phyloP scores from a whole-genome alignment of 1,140 invertebrate species.

The Pogonomyrmex barbatus region DNA sequence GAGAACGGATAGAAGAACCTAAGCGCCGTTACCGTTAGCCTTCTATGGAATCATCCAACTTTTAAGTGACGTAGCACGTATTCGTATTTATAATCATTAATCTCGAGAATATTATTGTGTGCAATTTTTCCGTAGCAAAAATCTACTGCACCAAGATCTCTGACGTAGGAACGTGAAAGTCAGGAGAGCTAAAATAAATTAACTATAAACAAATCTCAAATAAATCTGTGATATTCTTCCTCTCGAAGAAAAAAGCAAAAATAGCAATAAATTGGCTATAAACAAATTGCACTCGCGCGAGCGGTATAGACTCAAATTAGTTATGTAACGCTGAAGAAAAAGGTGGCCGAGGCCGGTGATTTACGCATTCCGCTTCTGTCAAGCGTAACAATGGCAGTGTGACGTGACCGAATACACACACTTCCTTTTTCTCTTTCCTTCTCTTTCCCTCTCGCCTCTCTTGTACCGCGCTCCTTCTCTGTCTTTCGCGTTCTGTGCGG shows the following conservation, averaged over 20 bases:
- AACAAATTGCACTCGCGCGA: slow-evolving; percentile 12
- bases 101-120: slow-evolving; percentile 20
- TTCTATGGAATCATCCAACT: slow-evolving; percentile 18
- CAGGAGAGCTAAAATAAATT: slow-evolving; percentile 1
- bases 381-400: slow-evolving; percentile 76
- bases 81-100: slow-evolving; percentile 39
- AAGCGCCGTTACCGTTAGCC: slow-evolving; percentile 45
- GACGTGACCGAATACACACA: slow-evolving; percentile 71
- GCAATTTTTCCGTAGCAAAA: neutral
- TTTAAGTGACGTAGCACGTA: slow-evolving; percentile 35
- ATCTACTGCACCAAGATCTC: neutral
- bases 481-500: slow-evolving; percentile 54
- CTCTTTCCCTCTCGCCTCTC: neutral
- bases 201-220: slow-evolving; percentile 23
- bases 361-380: slow-evolving; percentile 79
- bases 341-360: slow-evolving; percentile 70
- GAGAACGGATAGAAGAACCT: slow-evolving; percentile 27
- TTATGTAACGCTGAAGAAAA: slow-evolving; percentile 68
- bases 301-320: slow-evolving; percentile 59
- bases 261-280: neutral
- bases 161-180: neutral
- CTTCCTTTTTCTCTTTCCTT: slow-evolving; percentile 63
- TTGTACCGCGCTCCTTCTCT: neutral
- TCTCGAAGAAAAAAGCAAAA: neutral
- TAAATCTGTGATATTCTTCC: neutral